Conservation (phyloP, 2,888 invertebrate genomes). For the Tipula confusa region DNA sequence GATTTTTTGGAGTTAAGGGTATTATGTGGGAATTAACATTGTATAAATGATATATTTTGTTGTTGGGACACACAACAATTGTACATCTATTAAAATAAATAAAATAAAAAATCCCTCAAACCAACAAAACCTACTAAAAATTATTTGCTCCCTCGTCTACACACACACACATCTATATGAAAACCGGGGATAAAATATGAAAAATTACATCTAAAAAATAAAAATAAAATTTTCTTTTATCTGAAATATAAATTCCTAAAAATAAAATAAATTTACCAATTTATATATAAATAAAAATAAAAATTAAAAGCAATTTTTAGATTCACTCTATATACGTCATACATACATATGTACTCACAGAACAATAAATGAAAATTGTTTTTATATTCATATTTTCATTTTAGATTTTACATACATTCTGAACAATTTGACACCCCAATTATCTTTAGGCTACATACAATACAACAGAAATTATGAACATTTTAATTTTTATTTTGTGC, state of each 20-base stretch:
- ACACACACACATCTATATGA: neutral
- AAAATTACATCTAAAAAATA: conserved; percentile 1
- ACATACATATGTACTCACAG: neutral
- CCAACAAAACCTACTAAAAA: neutral
- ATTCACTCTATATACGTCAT: neutral
- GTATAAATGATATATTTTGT: neutral
- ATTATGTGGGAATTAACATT: neutral
- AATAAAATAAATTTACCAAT: neutral
- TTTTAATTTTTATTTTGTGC: neutral
- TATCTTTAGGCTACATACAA: neutral
- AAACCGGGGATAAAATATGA: neutral
- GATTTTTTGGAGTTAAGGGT: neutral
- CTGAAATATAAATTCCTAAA: neutral
- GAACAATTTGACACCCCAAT: conserved; percentile 25
- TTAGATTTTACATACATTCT: neutral
- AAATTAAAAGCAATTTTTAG: neutral
- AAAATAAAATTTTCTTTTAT: conserved; percentile 1
- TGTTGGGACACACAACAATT: neutral
- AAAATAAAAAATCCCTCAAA: neutral
- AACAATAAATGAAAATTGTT: neutral
- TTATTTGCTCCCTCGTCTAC: no score
- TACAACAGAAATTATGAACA: conserved; percentile 14
- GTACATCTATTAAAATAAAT: neutral
- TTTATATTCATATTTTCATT: neutral
- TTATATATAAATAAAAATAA: neutral